Base-by-base conservation (phyloP, 1,140 invertebrate species). In the Diabrotica undecimpunctata region DNA sequence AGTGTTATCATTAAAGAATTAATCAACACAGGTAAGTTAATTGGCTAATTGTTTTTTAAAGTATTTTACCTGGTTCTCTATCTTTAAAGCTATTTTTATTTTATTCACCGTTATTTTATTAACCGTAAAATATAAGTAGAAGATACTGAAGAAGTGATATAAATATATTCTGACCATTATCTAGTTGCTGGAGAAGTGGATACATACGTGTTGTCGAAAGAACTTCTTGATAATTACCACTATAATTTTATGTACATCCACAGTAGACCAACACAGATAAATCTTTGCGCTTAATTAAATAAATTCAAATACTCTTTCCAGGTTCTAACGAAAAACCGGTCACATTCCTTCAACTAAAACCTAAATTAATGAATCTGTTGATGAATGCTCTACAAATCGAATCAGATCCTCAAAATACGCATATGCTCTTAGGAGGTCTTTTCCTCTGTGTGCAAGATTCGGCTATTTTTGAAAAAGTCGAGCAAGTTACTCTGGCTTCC, bases 371-470 rank as follows among this genome's bases (percentile, higher is more conserved):
- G 80, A 93, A 95, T 77, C 83, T 95, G 10, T 80, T 97, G 11
- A 90, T 95, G 72, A 92, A 90, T 78, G 91, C 93, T 5, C 79
- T 97, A 13, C 88, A 93, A 82, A 89, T 91, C 38, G 94, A 96
- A 81, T 86, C 86, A 2, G 94, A 96, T 82, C 85, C 92, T 3
- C 84, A 87, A 63, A 97, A 97, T 78, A 92, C 93, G 6, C 94
- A 97, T 72, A 93, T 96, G 89, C 80, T 96, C 14, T 80, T 96
- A 50, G 92, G 88, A 39, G 91, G 91, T 38, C 79, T 95, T 52
- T 82, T 94, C 70, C 78, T 93, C 39, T 87, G 88, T 67, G 90
- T 95, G 5, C 89, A 93, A 80, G 92, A 94, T 77, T 86, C 91
- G n/a, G 89, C 91, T 0, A 82, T 86, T 51, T 88, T 85, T 72